phyloP scores from a whole-genome alignment of 2,888 invertebrate genomes.

The Idaea straminata region DNA sequence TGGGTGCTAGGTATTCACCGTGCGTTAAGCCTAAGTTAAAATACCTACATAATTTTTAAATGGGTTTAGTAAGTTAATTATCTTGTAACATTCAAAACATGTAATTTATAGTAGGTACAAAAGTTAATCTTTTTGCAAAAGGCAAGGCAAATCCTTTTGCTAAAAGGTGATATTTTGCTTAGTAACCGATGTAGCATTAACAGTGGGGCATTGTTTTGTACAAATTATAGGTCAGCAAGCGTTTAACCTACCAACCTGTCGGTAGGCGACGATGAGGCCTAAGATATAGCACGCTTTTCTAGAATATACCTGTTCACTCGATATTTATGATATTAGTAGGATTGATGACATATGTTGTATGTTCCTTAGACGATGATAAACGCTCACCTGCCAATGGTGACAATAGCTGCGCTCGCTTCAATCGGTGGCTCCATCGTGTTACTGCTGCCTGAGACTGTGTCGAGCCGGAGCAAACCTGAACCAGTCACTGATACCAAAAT shows the following conservation, averaged over 20 bases:
- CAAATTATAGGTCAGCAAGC: too few relatives aligned
- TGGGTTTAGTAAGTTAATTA: constrained; percentile 1
- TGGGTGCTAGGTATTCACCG: neutral
- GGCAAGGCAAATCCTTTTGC: neutral
- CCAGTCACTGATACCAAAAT: constrained; percentile 42
- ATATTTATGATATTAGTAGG: too few relatives aligned
- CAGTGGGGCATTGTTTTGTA: too few relatives aligned
- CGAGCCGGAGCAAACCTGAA: constrained; percentile 40
- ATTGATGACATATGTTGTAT: neutral
- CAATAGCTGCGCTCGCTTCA: constrained; percentile 84
- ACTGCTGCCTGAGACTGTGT: constrained; percentile 86
- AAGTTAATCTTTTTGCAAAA: neutral
- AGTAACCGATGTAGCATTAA: neutral
- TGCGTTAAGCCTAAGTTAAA: neutral
- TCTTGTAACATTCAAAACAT: neutral
- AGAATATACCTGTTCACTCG: too few relatives aligned
- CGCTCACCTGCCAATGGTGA: constrained; percentile 84
- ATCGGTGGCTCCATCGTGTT: constrained; percentile 86
- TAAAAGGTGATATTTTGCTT: neutral
- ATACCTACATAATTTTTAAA: neutral
- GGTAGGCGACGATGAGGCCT: too few relatives aligned
- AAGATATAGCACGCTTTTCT: too few relatives aligned
- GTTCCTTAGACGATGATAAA: constrained; percentile 81
- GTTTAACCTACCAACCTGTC: too few relatives aligned
- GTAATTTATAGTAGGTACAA: neutral